Percentiles rank a stretch among this genome's conserved stretches.
These are phyloP conservation scores for Malthinus flaveolus DNA, from an alignment of 2,888 invertebrate species.

Conservation along the genomic window DNA sequence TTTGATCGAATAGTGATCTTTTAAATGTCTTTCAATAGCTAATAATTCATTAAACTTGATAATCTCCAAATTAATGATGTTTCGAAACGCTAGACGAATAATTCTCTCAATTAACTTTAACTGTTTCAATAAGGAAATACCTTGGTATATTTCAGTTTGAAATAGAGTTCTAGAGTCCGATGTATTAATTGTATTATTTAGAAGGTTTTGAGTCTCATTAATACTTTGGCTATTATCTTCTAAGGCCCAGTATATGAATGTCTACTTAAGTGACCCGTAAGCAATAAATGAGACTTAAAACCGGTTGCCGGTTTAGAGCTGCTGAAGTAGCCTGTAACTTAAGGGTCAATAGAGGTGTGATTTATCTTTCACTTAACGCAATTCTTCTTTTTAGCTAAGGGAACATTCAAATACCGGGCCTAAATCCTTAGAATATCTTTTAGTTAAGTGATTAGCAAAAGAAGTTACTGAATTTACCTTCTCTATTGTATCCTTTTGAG, in stretches of 20 bases:
- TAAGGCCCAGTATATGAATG: too few relatives aligned
- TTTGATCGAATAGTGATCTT: background rate
- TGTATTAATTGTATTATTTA: background rate
- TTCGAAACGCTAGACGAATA: background rate
- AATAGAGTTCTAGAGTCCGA: slow-evolving; percentile 5
- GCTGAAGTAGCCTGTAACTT: too few relatives aligned
- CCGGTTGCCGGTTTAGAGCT: too few relatives aligned
- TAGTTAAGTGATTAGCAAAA: background rate
- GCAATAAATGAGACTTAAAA: too few relatives aligned
- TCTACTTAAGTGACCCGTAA: too few relatives aligned
- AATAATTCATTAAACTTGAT: background rate
- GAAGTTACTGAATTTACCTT: slow-evolving; percentile 8
- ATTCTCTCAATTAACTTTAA: background rate
- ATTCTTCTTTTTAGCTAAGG: too few relatives aligned
- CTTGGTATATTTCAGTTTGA: slow-evolving; percentile 10
- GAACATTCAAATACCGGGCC: too few relatives aligned
- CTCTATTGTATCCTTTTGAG: slow-evolving; percentile 10
- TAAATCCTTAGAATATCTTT: background rate
- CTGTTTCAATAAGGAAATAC: background rate
- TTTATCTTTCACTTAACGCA: too few relatives aligned
- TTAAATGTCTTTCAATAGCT: background rate
- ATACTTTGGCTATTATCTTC: background rate
- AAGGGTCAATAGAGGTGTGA: too few relatives aligned
- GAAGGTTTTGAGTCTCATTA: background rate
- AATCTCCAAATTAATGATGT: background rate